phyloP scores from a whole-genome alignment of 2,113 vertebrate genomes.

The Seriola aureovittata region DNA sequence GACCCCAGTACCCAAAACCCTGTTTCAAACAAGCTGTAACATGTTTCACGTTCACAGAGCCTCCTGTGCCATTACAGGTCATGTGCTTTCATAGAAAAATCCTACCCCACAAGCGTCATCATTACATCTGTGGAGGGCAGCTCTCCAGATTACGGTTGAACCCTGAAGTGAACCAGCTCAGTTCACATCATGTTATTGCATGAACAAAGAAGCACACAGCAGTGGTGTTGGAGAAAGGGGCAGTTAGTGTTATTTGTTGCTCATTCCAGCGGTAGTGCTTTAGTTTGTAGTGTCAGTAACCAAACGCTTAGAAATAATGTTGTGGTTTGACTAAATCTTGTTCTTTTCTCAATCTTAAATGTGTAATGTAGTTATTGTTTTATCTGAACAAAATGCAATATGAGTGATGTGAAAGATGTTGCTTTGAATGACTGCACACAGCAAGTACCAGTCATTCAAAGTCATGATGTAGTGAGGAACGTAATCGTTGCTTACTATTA shows the following conservation, averaged over 20 bases:
- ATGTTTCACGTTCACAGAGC: slow-evolving; percentile 10
- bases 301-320: slow-evolving; percentile 9
- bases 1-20: slow-evolving; percentile 16
- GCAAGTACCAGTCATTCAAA: slow-evolving; percentile 56
- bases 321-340: slow-evolving; percentile 31
- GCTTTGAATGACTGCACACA: slow-evolving; percentile 53
- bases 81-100: background rate
- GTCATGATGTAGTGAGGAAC: slow-evolving; percentile 28
- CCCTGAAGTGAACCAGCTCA: background rate
- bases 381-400: slow-evolving; percentile 71
- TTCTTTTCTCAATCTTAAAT: slow-evolving; percentile 34
- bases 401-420: slow-evolving; percentile 45
- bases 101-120: background rate
- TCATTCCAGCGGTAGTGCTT: slow-evolving; percentile 35
- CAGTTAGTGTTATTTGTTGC: slow-evolving; percentile 11
- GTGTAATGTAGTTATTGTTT: slow-evolving; percentile 55
- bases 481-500: slow-evolving; percentile 38
- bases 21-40: slow-evolving; percentile 26
- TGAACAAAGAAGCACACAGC: slow-evolving; percentile 35
- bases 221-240: background rate
- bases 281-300: slow-evolving; percentile 42
- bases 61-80: slow-evolving; percentile 26
- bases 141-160: background rate
- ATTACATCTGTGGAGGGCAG: background rate
- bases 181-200: slow-evolving; percentile 23